Evolutionary conservation across 2,797 vertebrate species (phyloP).

Genomic region (Hirundo rustica): DNA sequence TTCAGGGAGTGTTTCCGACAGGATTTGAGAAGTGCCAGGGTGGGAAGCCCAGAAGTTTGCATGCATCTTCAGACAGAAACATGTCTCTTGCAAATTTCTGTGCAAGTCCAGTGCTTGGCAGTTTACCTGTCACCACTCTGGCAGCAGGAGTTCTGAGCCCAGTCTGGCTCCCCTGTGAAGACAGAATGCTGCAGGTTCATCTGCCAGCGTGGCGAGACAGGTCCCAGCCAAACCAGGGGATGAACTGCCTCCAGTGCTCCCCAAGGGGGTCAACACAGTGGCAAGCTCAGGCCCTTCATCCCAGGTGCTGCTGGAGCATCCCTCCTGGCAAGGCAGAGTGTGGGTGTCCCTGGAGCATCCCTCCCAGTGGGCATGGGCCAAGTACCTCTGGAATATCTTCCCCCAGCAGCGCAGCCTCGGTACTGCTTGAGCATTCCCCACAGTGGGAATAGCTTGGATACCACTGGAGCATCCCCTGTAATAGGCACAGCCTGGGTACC

Average conservation of each 20-base stretch:
- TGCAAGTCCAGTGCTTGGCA: fast-evolving
- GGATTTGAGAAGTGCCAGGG: not conserved
- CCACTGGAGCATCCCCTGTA: no score
- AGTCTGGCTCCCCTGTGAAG: not conserved
- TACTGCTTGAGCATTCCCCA: fast-evolving
- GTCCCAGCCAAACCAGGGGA: not conserved
- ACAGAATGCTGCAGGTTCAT: not conserved
- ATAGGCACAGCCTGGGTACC: no score
- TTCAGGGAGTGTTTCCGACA: not conserved
- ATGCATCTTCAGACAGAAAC: not conserved
- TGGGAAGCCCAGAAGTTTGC: not conserved
- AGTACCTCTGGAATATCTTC: not conserved
- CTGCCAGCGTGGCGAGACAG: not conserved
- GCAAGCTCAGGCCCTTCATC: not conserved
- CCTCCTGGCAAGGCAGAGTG: not conserved
- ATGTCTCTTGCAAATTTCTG: not conserved
- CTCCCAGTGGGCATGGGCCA: not conserved
- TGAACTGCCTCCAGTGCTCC: fast-evolving
- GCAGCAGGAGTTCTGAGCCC: not conserved
- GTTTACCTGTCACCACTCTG: not conserved
- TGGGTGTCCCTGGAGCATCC: not conserved
- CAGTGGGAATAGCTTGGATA: no score
- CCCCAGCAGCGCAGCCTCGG: not conserved
- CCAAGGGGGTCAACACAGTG: not conserved
- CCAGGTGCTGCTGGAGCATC: not conserved